Evolutionary conservation across 2,888 invertebrate species (phyloP).

Genomic region (Sminthurides aquaticus): DNA sequence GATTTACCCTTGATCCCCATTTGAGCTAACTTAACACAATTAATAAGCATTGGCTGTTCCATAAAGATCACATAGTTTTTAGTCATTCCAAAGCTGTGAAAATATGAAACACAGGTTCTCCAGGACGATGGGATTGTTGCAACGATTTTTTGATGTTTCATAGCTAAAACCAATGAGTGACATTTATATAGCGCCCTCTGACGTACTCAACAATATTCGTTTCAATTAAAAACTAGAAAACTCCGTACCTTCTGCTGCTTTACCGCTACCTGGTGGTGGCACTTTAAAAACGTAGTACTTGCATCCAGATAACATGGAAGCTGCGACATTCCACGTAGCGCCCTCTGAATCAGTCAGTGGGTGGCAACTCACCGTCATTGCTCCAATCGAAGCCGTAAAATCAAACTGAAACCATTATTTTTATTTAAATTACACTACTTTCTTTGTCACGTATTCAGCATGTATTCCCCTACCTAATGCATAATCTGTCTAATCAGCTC

Average conservation of each 20-base stretch:
- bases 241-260: slow-evolving; percentile 44
- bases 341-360: slow-evolving; percentile 38
- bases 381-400: slow-evolving; percentile 13
- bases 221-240: no score
- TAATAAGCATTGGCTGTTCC: slow-evolving; percentile 51
- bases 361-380: slow-evolving; percentile 30
- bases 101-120: slow-evolving; percentile 48
- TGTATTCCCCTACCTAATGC: no score
- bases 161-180: slow-evolving; percentile 32
- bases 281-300: slow-evolving; percentile 47
- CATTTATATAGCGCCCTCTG: neutral
- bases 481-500: no score
- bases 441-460: neutral
- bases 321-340: slow-evolving; percentile 38
- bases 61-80: slow-evolving; percentile 51
- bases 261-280: slow-evolving; percentile 38
- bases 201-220: no score
- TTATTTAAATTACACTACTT: neutral
- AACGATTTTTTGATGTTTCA: slow-evolving; percentile 45
- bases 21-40: slow-evolving; percentile 48
- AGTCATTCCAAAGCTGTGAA: slow-evolving; percentile 53
- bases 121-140: slow-evolving; percentile 46
- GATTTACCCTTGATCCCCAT: slow-evolving; percentile 47
- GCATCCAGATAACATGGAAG: slow-evolving; percentile 44
- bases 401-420: slow-evolving; percentile 15